phyloP scores from a whole-genome alignment of 2,888 invertebrate species.

The Drosophila helvetica region DNA sequence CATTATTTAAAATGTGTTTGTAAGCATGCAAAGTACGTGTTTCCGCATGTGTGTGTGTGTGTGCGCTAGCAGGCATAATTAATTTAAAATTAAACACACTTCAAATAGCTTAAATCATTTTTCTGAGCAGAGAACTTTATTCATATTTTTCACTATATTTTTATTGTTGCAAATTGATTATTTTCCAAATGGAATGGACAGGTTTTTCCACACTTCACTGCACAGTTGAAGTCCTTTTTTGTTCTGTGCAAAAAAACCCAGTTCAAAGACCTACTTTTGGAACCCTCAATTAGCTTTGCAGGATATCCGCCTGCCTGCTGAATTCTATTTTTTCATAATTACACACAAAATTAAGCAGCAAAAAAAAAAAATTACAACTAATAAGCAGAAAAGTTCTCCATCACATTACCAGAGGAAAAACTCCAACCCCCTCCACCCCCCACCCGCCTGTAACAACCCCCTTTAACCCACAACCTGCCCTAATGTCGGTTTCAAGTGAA shows the following conservation, averaged over 20 bases:
- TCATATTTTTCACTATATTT: background rate
- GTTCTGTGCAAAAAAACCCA: too few species aligned
- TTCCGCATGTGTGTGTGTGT: background rate
- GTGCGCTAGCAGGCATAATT: constrained; percentile 41
- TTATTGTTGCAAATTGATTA: too few species aligned
- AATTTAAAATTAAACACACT: constrained; percentile 53
- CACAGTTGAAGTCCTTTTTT: background rate
- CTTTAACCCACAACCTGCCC: constrained; percentile 17
- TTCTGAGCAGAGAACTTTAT: background rate
- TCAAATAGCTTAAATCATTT: constrained; percentile 22
- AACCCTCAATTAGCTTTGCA: background rate
- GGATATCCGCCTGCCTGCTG: background rate
- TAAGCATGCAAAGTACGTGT: constrained; percentile 7
- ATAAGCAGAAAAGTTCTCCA: background rate
- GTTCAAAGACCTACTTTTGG: background rate
- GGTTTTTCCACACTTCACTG: background rate
- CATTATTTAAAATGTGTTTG: constrained; percentile 57
- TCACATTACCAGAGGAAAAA: constrained; percentile 7
- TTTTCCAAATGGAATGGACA: background rate
- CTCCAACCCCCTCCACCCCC: background rate
- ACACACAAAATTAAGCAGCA: too few species aligned
- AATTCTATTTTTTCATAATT: background rate
- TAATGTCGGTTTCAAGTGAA: constrained; percentile 46
- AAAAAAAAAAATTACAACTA: background rate
- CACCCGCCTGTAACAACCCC: background rate